Percentiles rank a stretch among this genome's conserved stretches.
Conservation (phyloP, 2,113 vertebrate genomes). For the Dasyprocta punctata region DNA sequence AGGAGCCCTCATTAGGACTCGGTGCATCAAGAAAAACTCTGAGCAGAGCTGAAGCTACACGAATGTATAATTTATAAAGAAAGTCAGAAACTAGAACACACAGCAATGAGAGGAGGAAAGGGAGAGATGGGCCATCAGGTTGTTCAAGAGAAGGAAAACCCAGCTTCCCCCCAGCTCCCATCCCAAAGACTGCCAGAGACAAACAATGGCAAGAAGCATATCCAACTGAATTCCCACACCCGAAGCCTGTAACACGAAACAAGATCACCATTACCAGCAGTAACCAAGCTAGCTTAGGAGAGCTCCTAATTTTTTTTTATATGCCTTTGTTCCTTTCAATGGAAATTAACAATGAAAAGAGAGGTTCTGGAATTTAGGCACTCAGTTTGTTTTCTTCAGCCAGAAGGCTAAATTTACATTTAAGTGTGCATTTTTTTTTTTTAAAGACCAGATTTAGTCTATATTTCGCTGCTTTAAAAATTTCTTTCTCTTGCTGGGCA, state of each 20-base stretch:
- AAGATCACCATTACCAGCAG: background rate
- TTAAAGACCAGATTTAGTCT: background rate
- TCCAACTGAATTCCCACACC: accelerated
- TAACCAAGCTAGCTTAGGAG: too few species aligned
- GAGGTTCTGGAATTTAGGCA: background rate
- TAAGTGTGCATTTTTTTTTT: background rate
- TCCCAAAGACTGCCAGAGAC: accelerated
- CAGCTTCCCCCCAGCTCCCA: background rate
- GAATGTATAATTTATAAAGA: constrained; percentile 77
- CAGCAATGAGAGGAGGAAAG: background rate
- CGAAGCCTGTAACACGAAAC: background rate
- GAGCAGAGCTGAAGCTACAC: constrained; percentile 48
- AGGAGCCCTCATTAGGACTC: constrained; percentile 69
- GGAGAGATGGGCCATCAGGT: background rate
- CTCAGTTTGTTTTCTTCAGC: background rate
- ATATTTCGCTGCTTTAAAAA: background rate
- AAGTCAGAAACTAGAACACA: constrained; percentile 67
- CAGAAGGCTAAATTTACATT: background rate
- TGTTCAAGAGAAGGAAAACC: background rate
- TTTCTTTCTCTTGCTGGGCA: background rate
- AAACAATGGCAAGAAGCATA: background rate
- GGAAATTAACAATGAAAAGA: background rate
- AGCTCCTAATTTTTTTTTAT: background rate
- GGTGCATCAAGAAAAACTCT: constrained; percentile 41
- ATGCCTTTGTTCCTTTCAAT: background rate